Base-by-base conservation (phyloP, 2,113 vertebrate genomes). In the Bombycilla garrulus region DNA sequence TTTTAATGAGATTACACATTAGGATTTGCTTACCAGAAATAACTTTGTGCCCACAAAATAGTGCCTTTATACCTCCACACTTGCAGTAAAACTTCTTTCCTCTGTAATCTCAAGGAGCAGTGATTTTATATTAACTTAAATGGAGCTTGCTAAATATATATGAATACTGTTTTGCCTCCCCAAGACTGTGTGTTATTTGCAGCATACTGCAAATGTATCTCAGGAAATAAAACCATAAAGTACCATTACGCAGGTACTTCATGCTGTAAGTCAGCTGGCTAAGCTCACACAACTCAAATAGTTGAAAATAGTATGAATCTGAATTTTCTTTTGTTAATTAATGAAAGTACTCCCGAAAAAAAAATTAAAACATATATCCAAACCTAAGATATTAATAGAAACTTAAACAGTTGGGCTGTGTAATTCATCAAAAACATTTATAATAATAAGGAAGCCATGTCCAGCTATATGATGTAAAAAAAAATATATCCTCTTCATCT, bases 41-140 rank as follows among this genome's bases (percentile, higher is more conserved):
- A 77, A 44, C 35, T 48, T 56, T 77, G 19, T 86, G 62, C 9
- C 13, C 23, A 33, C 26, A 71, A 51, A 84, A 14, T 17, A 22
- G 18, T 36, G 22, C 25, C 44, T 90, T 78, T 26, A n/a, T 82
- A 51, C 23, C 31, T 69, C 65, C 53, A 69, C n/a, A 35, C 42
- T 53, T 82, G 61, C 35, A 70, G 36, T 80, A 74, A 89, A 79
- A 56, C 11, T 60, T 53, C 33, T 78, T 90, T 71, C 28, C 7
- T 33, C 51, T 44, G 15, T 62, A 88, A 95, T 92, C 85, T 93
- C 91, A 95, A 89, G 81, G 86, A 91, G 65, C 66, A 72, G 35
- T 91, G 91, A 65, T 91, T 95, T 92, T 81, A 45, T 81, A 87
- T 57, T 61, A 94, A 79, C n/a, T 79, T 81, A 89, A 95, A 89